Conservation (phyloP, 2,797 vertebrate species). For the Sebastolobus alascanus region DNA sequence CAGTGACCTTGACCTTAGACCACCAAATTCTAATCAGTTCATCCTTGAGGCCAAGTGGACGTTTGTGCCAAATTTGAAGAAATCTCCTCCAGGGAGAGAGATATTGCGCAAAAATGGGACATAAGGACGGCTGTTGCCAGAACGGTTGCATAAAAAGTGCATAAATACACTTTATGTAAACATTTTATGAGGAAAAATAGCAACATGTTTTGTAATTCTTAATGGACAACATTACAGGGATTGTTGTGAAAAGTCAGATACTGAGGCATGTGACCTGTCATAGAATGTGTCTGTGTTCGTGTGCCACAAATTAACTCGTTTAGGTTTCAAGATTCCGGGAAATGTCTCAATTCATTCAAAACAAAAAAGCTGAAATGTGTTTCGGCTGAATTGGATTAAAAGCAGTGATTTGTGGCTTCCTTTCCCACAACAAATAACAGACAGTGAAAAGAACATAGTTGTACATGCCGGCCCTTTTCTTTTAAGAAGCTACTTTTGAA, state of each 20-base stretch:
- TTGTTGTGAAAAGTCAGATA: neutral
- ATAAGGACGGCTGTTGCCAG: too few relatives aligned
- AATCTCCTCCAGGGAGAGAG: too few relatives aligned
- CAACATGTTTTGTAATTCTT: neutral
- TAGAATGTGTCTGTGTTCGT: neutral
- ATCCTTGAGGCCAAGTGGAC: too few relatives aligned
- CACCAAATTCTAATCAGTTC: too few relatives aligned
- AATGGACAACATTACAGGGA: neutral
- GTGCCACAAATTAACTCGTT: neutral
- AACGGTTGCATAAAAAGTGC: neutral
- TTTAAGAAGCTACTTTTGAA: neutral
- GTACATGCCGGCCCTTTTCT: neutral
- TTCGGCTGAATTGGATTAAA: neutral
- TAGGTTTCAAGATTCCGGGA: neutral
- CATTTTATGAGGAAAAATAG: neutral
- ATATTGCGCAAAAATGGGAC: too few relatives aligned
- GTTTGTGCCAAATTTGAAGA: rapidly evolving
- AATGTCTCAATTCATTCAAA: neutral
- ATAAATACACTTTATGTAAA: neutral
- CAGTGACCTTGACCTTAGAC: too few relatives aligned
- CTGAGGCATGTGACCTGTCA: too few relatives aligned
- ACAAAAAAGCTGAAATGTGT: neutral
- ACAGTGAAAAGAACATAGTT: neutral
- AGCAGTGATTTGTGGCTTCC: neutral
- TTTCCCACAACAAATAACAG: neutral